Percentiles rank a stretch among this genome's conserved stretches.
These are phyloP conservation scores for Rhagoletis pomonella DNA, from an alignment of 1,140 invertebrate genomes.

Conservation along the genomic window DNA sequence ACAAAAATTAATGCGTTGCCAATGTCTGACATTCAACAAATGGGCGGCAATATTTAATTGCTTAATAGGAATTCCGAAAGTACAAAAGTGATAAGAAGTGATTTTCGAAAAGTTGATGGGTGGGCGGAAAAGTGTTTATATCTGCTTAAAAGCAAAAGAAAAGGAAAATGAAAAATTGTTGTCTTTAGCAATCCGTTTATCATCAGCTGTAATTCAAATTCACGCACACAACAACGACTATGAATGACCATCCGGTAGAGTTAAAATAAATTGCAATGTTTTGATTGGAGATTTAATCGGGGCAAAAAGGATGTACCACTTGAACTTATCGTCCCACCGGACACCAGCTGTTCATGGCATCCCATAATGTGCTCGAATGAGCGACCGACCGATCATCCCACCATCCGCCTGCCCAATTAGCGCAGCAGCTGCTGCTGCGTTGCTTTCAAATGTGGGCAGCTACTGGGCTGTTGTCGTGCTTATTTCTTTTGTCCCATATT, in stretches of 20 bases:
- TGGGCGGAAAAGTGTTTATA: too few species aligned
- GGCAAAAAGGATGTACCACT: neutral
- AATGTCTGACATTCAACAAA: too few species aligned
- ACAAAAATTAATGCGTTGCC: too few species aligned
- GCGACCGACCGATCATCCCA: neutral
- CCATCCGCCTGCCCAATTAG: neutral
- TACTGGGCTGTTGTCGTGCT: neutral
- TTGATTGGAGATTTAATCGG: constrained; percentile 44
- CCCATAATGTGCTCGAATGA: neutral
- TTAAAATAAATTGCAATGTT: neutral
- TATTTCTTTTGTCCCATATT: constrained; percentile 7
- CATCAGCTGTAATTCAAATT: too few species aligned
- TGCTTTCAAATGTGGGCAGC: neutral
- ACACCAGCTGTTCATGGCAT: neutral
- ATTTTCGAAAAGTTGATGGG: too few species aligned
- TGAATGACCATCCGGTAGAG: neutral
- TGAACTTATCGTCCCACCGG: neutral
- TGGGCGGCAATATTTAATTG: too few species aligned
- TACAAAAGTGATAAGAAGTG: too few species aligned
- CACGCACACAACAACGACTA: neutral
- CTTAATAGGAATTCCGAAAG: too few species aligned
- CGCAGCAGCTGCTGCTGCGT: neutral
- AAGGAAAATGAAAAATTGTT: too few species aligned
- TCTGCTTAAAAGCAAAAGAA: too few species aligned
- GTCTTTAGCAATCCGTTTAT: too few species aligned